phyloP scores from a whole-genome alignment of 2,888 invertebrate genomes.

The Orthosia incerta region DNA sequence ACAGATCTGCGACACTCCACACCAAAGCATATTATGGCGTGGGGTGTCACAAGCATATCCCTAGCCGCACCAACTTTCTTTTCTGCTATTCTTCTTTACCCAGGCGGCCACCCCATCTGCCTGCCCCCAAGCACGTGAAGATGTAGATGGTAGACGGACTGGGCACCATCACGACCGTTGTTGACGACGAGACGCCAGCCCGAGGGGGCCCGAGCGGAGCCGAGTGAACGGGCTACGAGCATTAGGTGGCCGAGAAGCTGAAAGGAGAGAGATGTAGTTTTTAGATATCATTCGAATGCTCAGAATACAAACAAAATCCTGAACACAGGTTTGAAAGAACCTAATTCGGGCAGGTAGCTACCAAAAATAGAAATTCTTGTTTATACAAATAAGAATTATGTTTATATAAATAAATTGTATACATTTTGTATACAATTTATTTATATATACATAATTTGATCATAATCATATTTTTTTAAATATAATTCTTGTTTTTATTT shows the following conservation, averaged over 20 bases:
- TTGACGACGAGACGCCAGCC: conserved; percentile 95
- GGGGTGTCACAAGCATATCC: background rate
- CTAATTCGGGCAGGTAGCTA: too few relatives aligned
- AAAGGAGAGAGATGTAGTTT: background rate
- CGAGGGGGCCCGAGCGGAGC: conserved; percentile 91
- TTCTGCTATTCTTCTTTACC: conserved; percentile 77
- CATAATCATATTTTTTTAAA: too few relatives aligned
- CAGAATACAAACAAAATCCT: too few relatives aligned
- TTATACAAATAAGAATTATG: too few relatives aligned
- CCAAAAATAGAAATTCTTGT: too few relatives aligned
- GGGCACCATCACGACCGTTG: conserved; percentile 95
- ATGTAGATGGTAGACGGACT: conserved; percentile 96
- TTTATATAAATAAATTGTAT: too few relatives aligned
- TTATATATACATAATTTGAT: too few relatives aligned
- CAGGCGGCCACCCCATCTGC: conserved; percentile 94
- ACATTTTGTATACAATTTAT: too few relatives aligned
- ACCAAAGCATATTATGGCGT: background rate
- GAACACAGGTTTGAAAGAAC: too few relatives aligned
- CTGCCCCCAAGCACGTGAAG: conserved; percentile 95
- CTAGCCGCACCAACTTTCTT: background rate
- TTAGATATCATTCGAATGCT: too few relatives aligned
- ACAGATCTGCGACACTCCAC: background rate
- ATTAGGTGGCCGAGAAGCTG: conserved; percentile 94
- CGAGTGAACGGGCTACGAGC: conserved; percentile 92
- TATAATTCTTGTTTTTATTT: too few relatives aligned